Percentiles rank a stretch among this genome's conserved stretches.
These are phyloP conservation scores for Cichlasoma orientale DNA, from an alignment of 2,797 vertebrate genomes.

Conservation along the genomic window DNA sequence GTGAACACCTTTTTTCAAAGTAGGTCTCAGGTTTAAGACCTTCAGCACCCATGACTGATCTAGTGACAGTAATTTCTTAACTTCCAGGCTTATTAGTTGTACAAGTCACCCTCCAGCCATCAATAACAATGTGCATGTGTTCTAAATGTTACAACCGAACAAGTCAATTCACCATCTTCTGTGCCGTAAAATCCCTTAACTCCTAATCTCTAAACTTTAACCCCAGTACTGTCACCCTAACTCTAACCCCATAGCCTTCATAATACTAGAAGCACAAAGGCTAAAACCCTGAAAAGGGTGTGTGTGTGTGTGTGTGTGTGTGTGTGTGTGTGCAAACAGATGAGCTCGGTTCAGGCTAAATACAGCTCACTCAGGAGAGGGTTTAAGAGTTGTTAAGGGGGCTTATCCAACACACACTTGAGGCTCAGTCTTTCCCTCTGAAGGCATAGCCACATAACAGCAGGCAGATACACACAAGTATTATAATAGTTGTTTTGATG, in stretches of 20 bases:
- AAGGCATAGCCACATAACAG: constrained; percentile 30
- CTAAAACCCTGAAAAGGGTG: constrained; percentile 19
- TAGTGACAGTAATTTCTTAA: constrained; percentile 10
- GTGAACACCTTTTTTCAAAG: constrained; percentile 10
- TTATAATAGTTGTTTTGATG: constrained; percentile 72
- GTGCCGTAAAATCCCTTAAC: constrained; percentile 51
- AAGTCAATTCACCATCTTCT: constrained; percentile 33
- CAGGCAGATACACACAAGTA: constrained; percentile 35
- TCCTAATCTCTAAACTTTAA: constrained; percentile 58
- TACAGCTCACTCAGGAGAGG: constrained; percentile 58
- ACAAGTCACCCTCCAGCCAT: background rate
- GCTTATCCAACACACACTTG: constrained; percentile 55
- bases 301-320: constrained; percentile 28
- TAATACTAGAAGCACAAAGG: constrained; percentile 55
- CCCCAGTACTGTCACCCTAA: constrained; percentile 38
- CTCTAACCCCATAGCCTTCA: constrained; percentile 52
- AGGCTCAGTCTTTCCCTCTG: constrained; percentile 13
- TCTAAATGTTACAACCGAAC: constrained; percentile 34
- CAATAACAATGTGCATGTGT: constrained; percentile 38
- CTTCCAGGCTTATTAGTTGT: background rate
- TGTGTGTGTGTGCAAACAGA: constrained; percentile 34
- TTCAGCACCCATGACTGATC: background rate
- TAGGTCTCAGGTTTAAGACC: constrained; percentile 4
- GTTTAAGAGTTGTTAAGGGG: constrained; percentile 68
- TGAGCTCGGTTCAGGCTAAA: constrained; percentile 63